Percentiles rank a stretch among this genome's conserved stretches.
Evolutionary conservation across 2,113 vertebrate genomes (phyloP).

Genomic region (Taxidea taxus): DNA sequence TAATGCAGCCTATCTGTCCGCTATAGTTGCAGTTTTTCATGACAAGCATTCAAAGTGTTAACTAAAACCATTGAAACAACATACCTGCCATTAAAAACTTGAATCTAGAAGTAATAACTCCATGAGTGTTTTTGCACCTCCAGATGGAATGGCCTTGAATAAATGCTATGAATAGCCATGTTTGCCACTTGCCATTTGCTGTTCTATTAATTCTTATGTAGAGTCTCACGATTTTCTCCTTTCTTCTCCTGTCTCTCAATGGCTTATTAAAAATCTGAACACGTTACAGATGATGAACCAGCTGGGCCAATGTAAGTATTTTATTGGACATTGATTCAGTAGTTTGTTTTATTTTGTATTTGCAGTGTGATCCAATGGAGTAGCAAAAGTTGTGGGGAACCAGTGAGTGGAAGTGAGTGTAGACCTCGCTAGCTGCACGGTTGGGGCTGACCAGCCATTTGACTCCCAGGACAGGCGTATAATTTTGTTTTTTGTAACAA

Average conservation of each 20-base stretch:
- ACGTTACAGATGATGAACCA: slow-evolving; percentile 94
- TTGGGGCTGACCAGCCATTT: neutral
- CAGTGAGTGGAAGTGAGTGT: neutral
- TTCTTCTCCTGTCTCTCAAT: slow-evolving; percentile 68
- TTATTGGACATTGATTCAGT: neutral
- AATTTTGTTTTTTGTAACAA: neutral
- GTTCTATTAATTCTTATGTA: accelerated
- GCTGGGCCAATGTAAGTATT: slow-evolving; percentile 94
- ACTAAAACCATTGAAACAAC: slow-evolving; percentile 87
- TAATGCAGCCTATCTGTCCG: slow-evolving; percentile 86
- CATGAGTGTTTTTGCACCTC: slow-evolving; percentile 84
- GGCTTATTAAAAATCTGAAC: slow-evolving; percentile 59
- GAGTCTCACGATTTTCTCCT: slow-evolving; percentile 75
- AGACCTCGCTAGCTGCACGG: neutral
- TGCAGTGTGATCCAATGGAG: neutral
- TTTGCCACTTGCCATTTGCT: slow-evolving; percentile 68
- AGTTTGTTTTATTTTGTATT: neutral
- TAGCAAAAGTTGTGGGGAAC: neutral
- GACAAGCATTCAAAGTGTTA: slow-evolving; percentile 88
- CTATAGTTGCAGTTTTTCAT: slow-evolving; percentile 92
- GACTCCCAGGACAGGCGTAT: neutral
- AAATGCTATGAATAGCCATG: slow-evolving; percentile 76
- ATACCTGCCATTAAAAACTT: slow-evolving; percentile 84
- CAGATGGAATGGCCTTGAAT: slow-evolving; percentile 84
- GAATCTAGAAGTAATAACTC: slow-evolving; percentile 80